Conservation (phyloP, 2,888 invertebrate species). For the Drosophila melanocephala region DNA sequence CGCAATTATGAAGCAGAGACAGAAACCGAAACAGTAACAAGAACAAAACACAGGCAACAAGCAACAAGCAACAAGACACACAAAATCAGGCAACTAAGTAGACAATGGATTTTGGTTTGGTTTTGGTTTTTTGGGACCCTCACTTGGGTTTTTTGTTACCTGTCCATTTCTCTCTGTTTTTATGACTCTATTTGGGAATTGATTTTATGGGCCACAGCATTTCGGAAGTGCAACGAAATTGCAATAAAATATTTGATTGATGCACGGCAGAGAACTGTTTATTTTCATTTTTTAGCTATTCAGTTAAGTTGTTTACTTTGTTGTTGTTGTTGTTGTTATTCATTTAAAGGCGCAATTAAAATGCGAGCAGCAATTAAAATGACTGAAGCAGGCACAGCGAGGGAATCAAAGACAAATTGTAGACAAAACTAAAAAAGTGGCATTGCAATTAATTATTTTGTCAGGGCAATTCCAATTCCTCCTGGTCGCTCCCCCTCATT, state of each 20-base stretch:
- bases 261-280: slow-evolving; percentile 19
- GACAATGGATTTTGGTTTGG: slow-evolving; percentile 31
- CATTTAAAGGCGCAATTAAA: slow-evolving; percentile 43
- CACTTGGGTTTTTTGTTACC: slow-evolving; percentile 69
- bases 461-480: slow-evolving; percentile 31
- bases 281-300: slow-evolving; percentile 2
- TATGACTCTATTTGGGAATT: slow-evolving; percentile 74
- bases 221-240: slow-evolving; percentile 65
- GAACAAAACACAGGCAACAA: slow-evolving; percentile 2
- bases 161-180: slow-evolving; percentile 50
- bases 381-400: slow-evolving; percentile 21
- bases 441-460: slow-evolving; percentile 78
- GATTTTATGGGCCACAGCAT: slow-evolving; percentile 64
- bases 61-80: background rate
- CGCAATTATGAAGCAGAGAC: slow-evolving; percentile 64
- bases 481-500: background rate
- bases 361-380: slow-evolving; percentile 4
- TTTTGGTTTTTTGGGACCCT: slow-evolving; percentile 41
- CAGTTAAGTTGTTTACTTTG: slow-evolving; percentile 25
- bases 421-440: slow-evolving; percentile 63
- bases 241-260: slow-evolving; percentile 67
- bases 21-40: slow-evolving; percentile 19
- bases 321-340: background rate
- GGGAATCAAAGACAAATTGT: slow-evolving; percentile 76
- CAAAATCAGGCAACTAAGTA: slow-evolving; percentile 32